Percentiles rank a stretch among this genome's conserved stretches.
Conservation (phyloP, 2,888 invertebrate genomes). For the Nephrotoma appendiculata region DNA sequence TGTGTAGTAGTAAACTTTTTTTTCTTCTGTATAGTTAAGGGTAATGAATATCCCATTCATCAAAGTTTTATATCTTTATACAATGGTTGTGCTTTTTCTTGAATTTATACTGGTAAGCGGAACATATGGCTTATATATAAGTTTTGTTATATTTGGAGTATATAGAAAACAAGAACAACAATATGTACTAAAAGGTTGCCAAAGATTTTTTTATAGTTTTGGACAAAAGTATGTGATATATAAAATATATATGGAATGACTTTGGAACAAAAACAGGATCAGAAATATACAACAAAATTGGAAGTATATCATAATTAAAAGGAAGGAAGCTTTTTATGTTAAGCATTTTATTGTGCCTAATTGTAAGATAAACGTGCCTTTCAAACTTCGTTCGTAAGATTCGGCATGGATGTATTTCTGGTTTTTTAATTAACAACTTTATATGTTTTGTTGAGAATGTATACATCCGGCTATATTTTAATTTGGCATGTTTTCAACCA, state of each 20-base stretch:
- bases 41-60: not conserved
- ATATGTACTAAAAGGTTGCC: not conserved
- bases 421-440: no score
- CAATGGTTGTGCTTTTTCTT: not conserved
- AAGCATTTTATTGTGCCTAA: not conserved
- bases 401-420: no score
- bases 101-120: not conserved
- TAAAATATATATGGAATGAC: not conserved
- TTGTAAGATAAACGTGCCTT: no score
- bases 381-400: no score
- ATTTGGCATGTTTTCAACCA: no score
- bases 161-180: not conserved
- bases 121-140: not conserved
- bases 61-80: not conserved
- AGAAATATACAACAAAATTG: not conserved
- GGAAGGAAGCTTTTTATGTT: not conserved
- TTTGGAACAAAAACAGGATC: not conserved
- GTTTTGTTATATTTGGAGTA: no score
- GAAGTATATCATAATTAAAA: not conserved
- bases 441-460: no score
- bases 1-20: not conserved
- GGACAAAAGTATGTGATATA: not conserved
- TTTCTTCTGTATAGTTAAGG: not conserved
- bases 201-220: not conserved
- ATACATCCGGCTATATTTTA: no score